A percentile compares a stretch with the other conserved stretches of the same genome.
Evolutionary conservation across 2,797 vertebrate genomes (phyloP).

Genomic region (Etheostoma nigrum): DNA sequence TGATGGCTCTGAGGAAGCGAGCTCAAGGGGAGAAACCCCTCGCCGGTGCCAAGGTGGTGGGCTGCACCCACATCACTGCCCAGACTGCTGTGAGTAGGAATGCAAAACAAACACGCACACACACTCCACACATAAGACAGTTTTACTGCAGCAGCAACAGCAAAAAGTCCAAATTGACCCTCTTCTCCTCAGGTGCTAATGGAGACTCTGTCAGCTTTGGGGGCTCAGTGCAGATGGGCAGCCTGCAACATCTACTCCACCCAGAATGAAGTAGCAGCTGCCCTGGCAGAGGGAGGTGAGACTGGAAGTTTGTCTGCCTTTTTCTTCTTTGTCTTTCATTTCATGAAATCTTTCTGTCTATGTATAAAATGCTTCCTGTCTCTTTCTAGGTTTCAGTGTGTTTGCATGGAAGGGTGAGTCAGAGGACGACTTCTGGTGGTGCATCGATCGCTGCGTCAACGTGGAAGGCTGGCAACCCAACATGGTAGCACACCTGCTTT

Average conservation of each 20-base stretch:
- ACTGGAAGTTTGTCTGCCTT: slow-evolving; percentile 19
- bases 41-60: slow-evolving; percentile 97
- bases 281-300: slow-evolving; percentile 94
- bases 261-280: slow-evolving; percentile 97
- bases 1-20: slow-evolving; percentile 98
- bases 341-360: neutral
- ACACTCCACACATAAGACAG: neutral
- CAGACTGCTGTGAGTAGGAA: slow-evolving; percentile 93
- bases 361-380: neutral
- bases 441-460: slow-evolving; percentile 98
- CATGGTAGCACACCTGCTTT: slow-evolving; percentile 86
- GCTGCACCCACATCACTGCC: slow-evolving; percentile 98
- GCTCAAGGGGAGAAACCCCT: slow-evolving; percentile 98
- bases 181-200: slow-evolving; percentile 89
- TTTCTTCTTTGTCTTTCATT: neutral
- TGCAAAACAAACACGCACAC: neutral
- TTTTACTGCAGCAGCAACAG: neutral
- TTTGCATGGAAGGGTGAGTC: slow-evolving; percentile 99
- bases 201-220: slow-evolving; percentile 95
- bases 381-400: slow-evolving; percentile 91
- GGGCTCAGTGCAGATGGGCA: slow-evolving; percentile 97
- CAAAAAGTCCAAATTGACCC: neutral
- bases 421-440: slow-evolving; percentile 99
- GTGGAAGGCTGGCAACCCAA: slow-evolving; percentile 99
- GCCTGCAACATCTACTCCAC: slow-evolving; percentile 99